Base-by-base conservation (phyloP, 2,113 vertebrate species). In the Chrysochloris asiatica region DNA sequence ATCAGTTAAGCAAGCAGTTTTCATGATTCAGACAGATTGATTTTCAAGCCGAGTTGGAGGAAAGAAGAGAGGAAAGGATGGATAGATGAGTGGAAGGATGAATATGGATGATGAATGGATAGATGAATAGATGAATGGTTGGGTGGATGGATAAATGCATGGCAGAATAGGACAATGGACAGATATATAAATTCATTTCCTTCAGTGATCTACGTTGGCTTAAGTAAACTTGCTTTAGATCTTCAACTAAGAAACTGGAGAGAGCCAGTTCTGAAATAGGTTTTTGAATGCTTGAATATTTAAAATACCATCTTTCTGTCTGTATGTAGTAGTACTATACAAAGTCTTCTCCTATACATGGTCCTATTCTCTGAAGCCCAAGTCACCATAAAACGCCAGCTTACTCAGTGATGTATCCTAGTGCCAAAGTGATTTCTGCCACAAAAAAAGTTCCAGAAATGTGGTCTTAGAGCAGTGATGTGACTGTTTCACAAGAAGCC, bases 251-350 rank as follows among this genome's bases (percentile, higher is more conserved):
- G 56, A 94, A 84, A 56, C 38, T 24, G 11, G 36, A 54, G 26
- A 41, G 13, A 86, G 45, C 5, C 24, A 41, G 56, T 38, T 83
- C 86, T 90, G 50, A 86, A 48, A 43, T 50, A 69, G 26, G 30
- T 41, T 69, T 45, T 84, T 71, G 45, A 88, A 52, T 92, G 67
- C 38, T 84, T 71, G 45, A 88, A 52, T 92, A 72, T 76, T 67
- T 80, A 65, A 77, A 81, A 83, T 59, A 80, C 6, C 6, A 2
- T 41, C 2, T 33, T 3, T 72, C 45, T 75, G 6, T 67, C 4
- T 4, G 3, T 86, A 33, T 48, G 6, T 56, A 22, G 24, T 22
- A 45, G 16, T 24, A 41, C 6, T 47, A 28, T 28, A 56, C 19
- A 56, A 61, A 89, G 1, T 19, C 28, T 69, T 61, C 24, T 41